A percentile compares a stretch with the other conserved stretches of the same genome.
These are phyloP conservation scores for Listronotus oregonensis DNA, from an alignment of 1,140 invertebrate species.

Conservation along the genomic window DNA sequence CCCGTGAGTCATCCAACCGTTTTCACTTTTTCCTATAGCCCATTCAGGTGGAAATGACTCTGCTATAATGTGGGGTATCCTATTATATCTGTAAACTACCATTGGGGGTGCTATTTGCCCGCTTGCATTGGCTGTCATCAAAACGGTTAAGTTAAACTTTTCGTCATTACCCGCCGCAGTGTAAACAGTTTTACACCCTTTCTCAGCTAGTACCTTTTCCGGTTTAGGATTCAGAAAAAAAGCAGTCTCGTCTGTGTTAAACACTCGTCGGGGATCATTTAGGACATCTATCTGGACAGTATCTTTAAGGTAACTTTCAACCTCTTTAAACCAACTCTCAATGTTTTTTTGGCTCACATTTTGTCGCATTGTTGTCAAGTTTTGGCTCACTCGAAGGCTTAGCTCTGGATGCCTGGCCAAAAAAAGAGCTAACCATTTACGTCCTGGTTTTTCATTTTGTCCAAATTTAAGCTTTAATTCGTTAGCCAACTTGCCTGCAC, in stretches of 20 bases:
- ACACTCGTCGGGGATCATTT: no score
- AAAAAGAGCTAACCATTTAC: constrained; percentile 42
- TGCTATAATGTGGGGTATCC: background rate
- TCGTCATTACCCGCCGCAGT: constrained; percentile 36
- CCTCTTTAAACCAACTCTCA: no score
- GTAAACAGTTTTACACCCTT: constrained; percentile 17
- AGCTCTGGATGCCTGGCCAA: no score
- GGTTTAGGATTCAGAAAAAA: no score
- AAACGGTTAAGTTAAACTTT: constrained; percentile 40
- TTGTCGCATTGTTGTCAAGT: no score
- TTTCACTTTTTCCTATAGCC: no score
- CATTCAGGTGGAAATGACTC: background rate
- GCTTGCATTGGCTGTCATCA: constrained; percentile 48
- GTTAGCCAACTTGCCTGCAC: background rate
- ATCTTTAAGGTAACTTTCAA: no score
- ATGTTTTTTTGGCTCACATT: no score
- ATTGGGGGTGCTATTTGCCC: constrained; percentile 45
- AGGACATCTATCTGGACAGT: no score
- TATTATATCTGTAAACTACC: constrained; percentile 27
- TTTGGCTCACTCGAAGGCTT: no score
- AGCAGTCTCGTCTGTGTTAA: no score
- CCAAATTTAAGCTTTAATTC: background rate
- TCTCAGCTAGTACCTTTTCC: constrained; percentile 36
- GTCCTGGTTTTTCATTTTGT: background rate
- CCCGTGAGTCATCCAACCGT: no score